Conservation (phyloP, 2,888 invertebrate species). For the Cantharis lateralis region DNA sequence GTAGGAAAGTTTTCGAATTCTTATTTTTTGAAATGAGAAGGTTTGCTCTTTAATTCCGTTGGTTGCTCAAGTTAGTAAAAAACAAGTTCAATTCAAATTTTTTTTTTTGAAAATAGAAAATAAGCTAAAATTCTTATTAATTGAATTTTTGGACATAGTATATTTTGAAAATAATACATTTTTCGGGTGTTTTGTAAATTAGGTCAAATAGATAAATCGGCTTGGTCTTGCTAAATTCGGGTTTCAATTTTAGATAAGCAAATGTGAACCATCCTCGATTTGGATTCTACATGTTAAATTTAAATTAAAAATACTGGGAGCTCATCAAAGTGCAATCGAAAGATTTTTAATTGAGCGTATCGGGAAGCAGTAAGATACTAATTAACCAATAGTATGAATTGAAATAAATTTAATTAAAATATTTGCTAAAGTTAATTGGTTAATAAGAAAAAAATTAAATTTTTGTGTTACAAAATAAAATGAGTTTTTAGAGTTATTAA, state of each 20-base stretch:
- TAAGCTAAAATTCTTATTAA: too few species aligned
- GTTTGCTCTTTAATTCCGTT: neutral
- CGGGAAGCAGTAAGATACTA: neutral
- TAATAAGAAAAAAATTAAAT: neutral
- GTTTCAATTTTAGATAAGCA: neutral
- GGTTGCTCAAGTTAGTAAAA: neutral
- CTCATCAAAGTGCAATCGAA: neutral
- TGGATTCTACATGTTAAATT: neutral
- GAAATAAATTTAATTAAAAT: neutral
- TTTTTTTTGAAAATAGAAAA: too few species aligned
- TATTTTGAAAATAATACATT: too few species aligned
- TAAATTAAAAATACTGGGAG: neutral
- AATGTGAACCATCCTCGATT: too few species aligned
- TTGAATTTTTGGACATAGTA: too few species aligned
- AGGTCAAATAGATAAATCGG: neutral
- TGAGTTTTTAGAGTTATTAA: neutral
- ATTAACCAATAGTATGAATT: neutral
- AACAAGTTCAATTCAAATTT: too few species aligned
- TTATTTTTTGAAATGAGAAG: too few species aligned
- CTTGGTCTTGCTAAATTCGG: too few species aligned
- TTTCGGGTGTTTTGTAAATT: neutral
- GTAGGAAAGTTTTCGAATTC: neutral
- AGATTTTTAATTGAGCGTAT: neutral
- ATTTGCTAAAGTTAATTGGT: neutral
- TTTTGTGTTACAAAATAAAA: neutral